Conservation (phyloP, 2,797 vertebrate species). For the Balearica regulorum region DNA sequence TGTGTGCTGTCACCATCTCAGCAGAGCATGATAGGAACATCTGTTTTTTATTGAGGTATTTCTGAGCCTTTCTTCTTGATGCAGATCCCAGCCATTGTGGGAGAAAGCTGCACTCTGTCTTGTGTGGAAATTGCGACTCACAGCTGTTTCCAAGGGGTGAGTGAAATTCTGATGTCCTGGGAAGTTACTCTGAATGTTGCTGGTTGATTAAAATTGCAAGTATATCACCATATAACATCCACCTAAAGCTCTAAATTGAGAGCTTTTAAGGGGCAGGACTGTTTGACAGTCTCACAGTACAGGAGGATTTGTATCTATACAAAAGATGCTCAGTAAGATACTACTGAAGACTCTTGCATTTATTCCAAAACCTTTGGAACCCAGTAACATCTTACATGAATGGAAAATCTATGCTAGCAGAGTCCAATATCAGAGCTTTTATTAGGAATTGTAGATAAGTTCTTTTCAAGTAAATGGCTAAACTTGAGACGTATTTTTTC, state of each 20-base stretch:
- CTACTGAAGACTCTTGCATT: neutral
- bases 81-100: constrained; percentile 80
- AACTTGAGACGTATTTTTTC: neutral
- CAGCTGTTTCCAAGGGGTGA: constrained; percentile 78
- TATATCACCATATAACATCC: neutral
- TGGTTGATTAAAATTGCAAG: neutral
- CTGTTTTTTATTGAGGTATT: neutral
- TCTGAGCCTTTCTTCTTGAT: constrained; percentile 4
- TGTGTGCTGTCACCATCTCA: neutral
- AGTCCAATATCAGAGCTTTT: neutral
- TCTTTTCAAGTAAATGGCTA: neutral
- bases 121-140: constrained; percentile 73
- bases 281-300: neutral
- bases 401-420: neutral
- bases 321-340: neutral
- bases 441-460: neutral
- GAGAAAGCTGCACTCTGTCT: constrained; percentile 74
- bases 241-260: no score
- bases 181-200: neutral
- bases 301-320: neutral
- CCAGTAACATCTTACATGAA: neutral
- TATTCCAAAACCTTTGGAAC: neutral
- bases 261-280: neutral
- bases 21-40: neutral
- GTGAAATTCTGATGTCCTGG: neutral